Evolutionary conservation across 2,113 vertebrate species (phyloP).

Genomic region (Silurus meridionalis): DNA sequence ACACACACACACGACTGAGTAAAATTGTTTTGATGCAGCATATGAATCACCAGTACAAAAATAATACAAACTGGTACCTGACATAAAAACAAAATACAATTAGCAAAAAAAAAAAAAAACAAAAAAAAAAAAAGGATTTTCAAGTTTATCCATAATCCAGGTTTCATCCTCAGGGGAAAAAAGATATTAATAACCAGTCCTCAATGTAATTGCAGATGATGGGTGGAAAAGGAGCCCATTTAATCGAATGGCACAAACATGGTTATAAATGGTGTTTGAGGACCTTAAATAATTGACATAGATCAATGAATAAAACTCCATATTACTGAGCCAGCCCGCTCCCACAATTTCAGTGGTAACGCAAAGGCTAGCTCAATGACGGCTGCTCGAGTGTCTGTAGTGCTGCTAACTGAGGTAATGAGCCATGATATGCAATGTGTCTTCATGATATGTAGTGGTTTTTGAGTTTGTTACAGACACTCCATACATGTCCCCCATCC

Average conservation of each 20-base stretch:
- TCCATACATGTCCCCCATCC: background rate
- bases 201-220: background rate
- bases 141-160: conserved; percentile 19
- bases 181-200: background rate
- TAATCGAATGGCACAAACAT: background rate
- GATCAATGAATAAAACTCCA: conserved; percentile 1
- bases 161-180: background rate
- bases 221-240: background rate
- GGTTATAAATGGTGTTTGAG: background rate
- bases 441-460: conserved; percentile 49
- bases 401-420: conserved; percentile 40
- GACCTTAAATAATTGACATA: conserved; percentile 2
- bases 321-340: background rate
- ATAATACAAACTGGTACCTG: conserved; percentile 33
- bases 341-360: background rate
- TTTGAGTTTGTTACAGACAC: conserved; percentile 5
- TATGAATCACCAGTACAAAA: conserved; percentile 5
- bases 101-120: background rate
- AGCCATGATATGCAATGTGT: conserved; percentile 23
- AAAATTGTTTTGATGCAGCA: conserved; percentile 33
- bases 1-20: background rate
- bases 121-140: background rate
- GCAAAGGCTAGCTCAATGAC: background rate
- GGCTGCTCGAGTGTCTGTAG: background rate
- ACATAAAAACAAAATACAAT: conserved; percentile 10